Percentiles rank a stretch among this genome's conserved stretches.
Evolutionary conservation across 1,140 invertebrate genomes (phyloP).

Genomic region (Goniozus legneri): DNA sequence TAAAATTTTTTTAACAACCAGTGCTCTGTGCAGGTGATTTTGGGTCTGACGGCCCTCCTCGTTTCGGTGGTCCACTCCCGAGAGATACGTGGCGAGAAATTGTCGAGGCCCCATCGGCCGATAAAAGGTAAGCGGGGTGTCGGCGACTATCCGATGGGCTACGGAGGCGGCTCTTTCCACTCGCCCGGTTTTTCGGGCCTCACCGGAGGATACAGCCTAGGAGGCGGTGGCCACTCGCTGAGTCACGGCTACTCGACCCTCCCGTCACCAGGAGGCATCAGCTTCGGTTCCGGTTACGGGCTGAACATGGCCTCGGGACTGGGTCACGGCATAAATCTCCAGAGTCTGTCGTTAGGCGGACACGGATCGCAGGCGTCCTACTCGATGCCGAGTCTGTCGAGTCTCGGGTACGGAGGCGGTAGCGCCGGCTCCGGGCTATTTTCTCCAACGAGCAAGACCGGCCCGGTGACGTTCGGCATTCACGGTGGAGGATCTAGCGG

Average conservation of each 20-base stretch:
- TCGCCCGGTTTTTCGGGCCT: too few species aligned
- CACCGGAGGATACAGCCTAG: too few species aligned
- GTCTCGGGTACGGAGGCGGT: slow-evolving; percentile 2
- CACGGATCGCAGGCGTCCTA: slow-evolving; percentile 20
- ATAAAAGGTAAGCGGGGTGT: slow-evolving; percentile 45
- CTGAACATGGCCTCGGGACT: slow-evolving; percentile 19
- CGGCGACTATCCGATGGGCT: slow-evolving; percentile 28
- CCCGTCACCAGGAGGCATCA: slow-evolving; percentile 20
- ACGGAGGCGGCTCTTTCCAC: too few species aligned
- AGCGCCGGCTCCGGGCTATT: slow-evolving; percentile 20
- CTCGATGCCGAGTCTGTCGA: slow-evolving; percentile 12
- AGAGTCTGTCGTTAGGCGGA: slow-evolving; percentile 18
- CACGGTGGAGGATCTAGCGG: slow-evolving; percentile 9
- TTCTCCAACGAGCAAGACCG: slow-evolving; percentile 31
- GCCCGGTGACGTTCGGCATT: slow-evolving; percentile 43
- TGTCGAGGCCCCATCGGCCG: slow-evolving; percentile 18
- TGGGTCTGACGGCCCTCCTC: slow-evolving; percentile 27
- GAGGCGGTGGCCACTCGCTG: slow-evolving; percentile 11
- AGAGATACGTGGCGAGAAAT: slow-evolving; percentile 22
- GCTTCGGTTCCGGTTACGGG: slow-evolving; percentile 26
- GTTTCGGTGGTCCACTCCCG: slow-evolving; percentile 25
- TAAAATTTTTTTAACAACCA: too few species aligned
- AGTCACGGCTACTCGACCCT: too few species aligned
- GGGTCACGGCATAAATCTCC: slow-evolving; percentile 21
- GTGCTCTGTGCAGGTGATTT: slow-evolving; percentile 36